Conservation (phyloP, 2,797 vertebrate species). For the Vireo griseus region DNA sequence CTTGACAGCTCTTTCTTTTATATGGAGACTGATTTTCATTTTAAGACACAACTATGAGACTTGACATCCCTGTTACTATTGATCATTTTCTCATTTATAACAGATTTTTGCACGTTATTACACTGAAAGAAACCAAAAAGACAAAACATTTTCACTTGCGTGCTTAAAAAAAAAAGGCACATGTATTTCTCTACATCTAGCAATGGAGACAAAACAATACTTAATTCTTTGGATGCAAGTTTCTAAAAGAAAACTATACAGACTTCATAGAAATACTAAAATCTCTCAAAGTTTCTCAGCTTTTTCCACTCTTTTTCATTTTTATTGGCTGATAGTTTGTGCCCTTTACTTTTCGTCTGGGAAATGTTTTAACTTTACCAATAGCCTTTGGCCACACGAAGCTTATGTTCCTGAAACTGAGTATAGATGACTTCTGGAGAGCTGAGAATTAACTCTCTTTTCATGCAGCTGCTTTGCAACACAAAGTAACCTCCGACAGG, state of each 20-base stretch:
- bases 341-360: not conserved
- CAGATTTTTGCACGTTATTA: not conserved
- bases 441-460: not conserved
- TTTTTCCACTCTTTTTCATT: not conserved
- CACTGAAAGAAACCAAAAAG: not conserved
- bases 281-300: not conserved
- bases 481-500: slow-evolving; percentile 7
- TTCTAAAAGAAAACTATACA: not conserved
- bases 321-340: not conserved
- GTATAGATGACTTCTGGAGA: not conserved
- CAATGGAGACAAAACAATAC: not conserved
- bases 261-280: not conserved
- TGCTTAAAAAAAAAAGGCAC: not conserved
- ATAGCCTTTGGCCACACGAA: not conserved
- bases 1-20: not conserved
- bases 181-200: not conserved
- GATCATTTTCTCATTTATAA: not conserved
- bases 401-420: not conserved
- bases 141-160: not conserved
- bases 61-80: not conserved
- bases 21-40: not conserved
- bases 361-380: not conserved
- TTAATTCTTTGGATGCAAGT: not conserved
- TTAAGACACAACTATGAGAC: not conserved
- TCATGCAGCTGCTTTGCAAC: slow-evolving; percentile 23